Evolutionary conservation across 1,140 invertebrate species (phyloP).

Genomic region (Sycophaga agraensis): DNA sequence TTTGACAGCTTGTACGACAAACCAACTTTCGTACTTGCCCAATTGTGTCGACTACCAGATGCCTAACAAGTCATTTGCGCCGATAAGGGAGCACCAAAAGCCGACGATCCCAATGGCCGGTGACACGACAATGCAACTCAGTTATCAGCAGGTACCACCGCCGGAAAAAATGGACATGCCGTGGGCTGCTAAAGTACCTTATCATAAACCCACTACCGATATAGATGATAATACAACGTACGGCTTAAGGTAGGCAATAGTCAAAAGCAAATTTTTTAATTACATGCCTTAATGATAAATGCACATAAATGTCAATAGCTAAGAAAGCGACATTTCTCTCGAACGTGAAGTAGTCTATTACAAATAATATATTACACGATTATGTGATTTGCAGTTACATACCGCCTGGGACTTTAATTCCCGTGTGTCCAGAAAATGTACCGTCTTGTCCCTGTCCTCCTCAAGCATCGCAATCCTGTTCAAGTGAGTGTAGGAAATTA

Average conservation of each 20-base stretch:
- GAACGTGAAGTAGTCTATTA: too few species aligned
- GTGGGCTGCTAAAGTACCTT: slow-evolving; percentile 33
- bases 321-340: too few species aligned
- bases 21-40: slow-evolving; percentile 46
- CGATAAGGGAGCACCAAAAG: slow-evolving; percentile 45
- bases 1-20: slow-evolving; percentile 46
- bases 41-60: slow-evolving; percentile 35
- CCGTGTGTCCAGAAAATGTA: slow-evolving; percentile 10
- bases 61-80: slow-evolving; percentile 41
- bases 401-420: slow-evolving; percentile 38
- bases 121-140: slow-evolving; percentile 48
- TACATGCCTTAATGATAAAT: too few species aligned
- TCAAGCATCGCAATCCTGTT: not conserved
- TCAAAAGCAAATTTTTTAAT: too few species aligned
- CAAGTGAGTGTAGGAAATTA: too few species aligned
- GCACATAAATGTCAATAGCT: too few species aligned
- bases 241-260: slow-evolving; percentile 40
- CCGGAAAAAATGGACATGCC: slow-evolving; percentile 34
- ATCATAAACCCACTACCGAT: slow-evolving; percentile 35
- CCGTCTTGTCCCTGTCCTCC: not conserved
- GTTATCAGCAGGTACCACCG: slow-evolving; percentile 46
- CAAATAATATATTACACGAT: too few species aligned
- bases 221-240: slow-evolving; percentile 51
- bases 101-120: slow-evolving; percentile 60
- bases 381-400: slow-evolving; percentile 35